Percentiles rank a stretch among this genome's conserved stretches.
Conservation (phyloP, 2,797 vertebrate genomes). For the Phalanger gymnotis region DNA sequence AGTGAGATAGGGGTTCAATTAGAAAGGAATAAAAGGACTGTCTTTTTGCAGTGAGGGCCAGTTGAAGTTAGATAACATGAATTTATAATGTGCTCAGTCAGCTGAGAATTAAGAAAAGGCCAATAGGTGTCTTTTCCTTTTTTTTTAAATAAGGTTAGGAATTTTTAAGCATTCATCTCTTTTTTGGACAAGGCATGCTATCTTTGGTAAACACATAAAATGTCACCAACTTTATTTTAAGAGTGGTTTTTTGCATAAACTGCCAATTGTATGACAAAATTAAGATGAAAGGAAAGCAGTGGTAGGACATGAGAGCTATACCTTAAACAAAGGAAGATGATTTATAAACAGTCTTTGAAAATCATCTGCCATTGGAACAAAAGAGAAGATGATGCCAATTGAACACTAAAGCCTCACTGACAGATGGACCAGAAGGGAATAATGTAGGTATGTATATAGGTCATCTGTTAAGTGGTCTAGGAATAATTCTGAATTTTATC, state of each 20-base stretch:
- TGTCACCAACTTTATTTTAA: not conserved
- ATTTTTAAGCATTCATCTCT: not conserved
- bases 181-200: not conserved
- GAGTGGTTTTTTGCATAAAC: slow-evolving; percentile 23
- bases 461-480: not conserved
- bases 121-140: not conserved
- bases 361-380: not conserved
- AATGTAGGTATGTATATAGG: not conserved
- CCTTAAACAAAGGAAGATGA: slow-evolving; percentile 39
- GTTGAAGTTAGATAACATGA: not conserved
- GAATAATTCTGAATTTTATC: not conserved
- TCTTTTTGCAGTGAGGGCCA: not conserved
- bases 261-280: slow-evolving; percentile 47
- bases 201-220: slow-evolving; percentile 32
- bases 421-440: not conserved
- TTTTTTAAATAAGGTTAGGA: not conserved
- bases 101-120: not conserved
- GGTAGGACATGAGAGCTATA: slow-evolving; percentile 14
- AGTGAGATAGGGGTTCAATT: not conserved
- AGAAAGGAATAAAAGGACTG: not conserved
- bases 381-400: not conserved
- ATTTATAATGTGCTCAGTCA: not conserved
- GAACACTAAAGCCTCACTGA: not conserved
- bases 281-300: slow-evolving; percentile 17
- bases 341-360: slow-evolving; percentile 1